These are phyloP conservation scores for Lepidurus apus DNA, from an alignment of 1,140 invertebrate species.

Conservation along the genomic window DNA sequence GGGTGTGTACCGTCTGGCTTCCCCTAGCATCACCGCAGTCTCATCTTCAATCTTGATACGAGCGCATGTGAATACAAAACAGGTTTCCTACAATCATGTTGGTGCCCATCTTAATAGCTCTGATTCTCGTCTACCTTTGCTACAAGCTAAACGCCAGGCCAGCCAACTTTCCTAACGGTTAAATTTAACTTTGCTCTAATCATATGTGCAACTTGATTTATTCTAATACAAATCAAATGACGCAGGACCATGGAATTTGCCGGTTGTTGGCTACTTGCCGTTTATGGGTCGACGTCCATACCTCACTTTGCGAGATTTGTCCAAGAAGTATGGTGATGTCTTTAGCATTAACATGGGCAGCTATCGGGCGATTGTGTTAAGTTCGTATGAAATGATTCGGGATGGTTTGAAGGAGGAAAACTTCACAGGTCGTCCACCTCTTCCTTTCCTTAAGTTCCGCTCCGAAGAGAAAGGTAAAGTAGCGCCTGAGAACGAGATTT, in stretches of 20 bases:
- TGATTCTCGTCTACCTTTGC: no score
- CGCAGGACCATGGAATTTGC: slow-evolving; percentile 35
- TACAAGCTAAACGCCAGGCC: no score
- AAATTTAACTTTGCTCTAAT: not conserved
- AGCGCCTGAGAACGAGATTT: no score
- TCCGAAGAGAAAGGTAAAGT: not conserved
- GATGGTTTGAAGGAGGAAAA: slow-evolving; percentile 35
- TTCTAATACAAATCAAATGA: not conserved
- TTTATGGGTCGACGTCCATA: slow-evolving; percentile 32
- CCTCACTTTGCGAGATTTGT: slow-evolving; percentile 32
- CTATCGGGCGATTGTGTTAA: slow-evolving; percentile 36
- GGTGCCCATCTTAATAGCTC: no score
- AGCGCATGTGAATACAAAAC: no score
- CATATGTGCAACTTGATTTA: not conserved
- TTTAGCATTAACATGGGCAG: slow-evolving; percentile 33
- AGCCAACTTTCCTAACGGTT: no score
- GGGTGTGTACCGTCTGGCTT: no score
- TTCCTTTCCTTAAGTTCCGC: slow-evolving; percentile 31
- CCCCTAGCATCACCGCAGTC: no score
- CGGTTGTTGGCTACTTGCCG: slow-evolving; percentile 35
- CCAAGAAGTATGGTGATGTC: slow-evolving; percentile 34
- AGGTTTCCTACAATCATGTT: no score
- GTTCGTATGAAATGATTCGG: slow-evolving; percentile 29
- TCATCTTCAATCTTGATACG: no score
- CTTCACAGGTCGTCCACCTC: slow-evolving; percentile 35